Conservation (phyloP, 2,797 vertebrate genomes). For the Gephyroberyx darwinii region DNA sequence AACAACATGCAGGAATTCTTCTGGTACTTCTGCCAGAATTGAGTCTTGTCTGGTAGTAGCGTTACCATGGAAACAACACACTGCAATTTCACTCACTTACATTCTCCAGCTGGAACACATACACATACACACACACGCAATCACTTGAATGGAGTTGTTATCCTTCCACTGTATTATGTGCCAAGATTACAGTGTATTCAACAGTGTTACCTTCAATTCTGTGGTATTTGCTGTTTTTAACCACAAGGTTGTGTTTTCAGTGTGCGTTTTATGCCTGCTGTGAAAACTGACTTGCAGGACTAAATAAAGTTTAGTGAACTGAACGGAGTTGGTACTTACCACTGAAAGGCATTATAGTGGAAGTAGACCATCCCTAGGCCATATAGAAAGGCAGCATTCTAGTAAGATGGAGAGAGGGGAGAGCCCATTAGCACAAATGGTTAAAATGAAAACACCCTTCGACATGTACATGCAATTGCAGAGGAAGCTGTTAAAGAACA, state of each 20-base stretch:
- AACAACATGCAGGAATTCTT: slow-evolving; percentile 5
- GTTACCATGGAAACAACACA: slow-evolving; percentile 64
- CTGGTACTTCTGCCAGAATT: slow-evolving; percentile 20
- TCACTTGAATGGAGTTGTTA: not conserved
- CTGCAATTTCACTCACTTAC: slow-evolving; percentile 6
- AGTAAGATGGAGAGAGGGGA: slow-evolving; percentile 41
- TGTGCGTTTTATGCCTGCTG: not conserved
- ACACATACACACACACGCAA: not conserved
- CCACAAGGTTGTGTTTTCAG: too few relatives aligned
- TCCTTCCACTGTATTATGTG: not conserved
- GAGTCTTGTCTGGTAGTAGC: slow-evolving; percentile 10
- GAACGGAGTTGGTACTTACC: slow-evolving; percentile 84
- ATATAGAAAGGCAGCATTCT: slow-evolving; percentile 99
- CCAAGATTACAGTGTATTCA: not conserved
- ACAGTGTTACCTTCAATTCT: not conserved
- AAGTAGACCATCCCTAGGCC: slow-evolving; percentile 99
- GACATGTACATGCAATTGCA: not conserved
- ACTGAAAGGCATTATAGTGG: slow-evolving; percentile 99
- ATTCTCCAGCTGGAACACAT: slow-evolving; percentile 18
- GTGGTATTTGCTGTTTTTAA: not conserved
- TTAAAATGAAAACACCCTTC: not conserved
- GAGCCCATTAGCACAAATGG: not conserved
- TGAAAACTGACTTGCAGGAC: not conserved
- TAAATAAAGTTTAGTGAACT: not conserved
- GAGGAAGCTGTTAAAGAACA: not conserved